Conservation (phyloP, 2,888 invertebrate genomes). For the Campoplex capitator region DNA sequence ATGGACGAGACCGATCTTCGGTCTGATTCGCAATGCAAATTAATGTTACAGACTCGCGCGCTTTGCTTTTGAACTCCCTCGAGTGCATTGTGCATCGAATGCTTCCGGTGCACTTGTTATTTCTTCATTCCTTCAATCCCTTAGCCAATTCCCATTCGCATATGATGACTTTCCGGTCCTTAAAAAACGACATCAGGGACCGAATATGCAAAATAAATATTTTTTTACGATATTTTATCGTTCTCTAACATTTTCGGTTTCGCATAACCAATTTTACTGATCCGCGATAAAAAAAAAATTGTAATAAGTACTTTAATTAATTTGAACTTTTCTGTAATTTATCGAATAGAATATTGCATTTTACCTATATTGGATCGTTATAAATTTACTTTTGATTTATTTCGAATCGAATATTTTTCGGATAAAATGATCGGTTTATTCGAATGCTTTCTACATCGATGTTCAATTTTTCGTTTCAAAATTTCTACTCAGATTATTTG, state of each 20-base stretch:
- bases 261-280: neutral
- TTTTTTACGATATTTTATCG: neutral
- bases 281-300: no score
- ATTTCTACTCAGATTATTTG: neutral
- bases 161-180: conserved; percentile 44
- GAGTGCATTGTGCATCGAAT: conserved; percentile 58
- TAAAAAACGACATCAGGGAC: conserved; percentile 19
- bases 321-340: neutral
- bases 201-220: neutral
- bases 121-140: conserved; percentile 58
- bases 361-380: no score
- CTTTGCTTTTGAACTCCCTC: conserved; percentile 49
- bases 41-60: conserved; percentile 63
- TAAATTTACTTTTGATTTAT: neutral
- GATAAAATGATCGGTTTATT: neutral
- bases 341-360: no score
- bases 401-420: neutral
- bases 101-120: conserved; percentile 59
- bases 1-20: conserved; percentile 69
- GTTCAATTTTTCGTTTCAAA: neutral
- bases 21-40: conserved; percentile 72
- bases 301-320: no score
- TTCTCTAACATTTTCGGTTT: neutral
- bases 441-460: neutral
- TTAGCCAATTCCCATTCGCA: conserved; percentile 44